Conservation (phyloP, 2,113 vertebrate species). For the Orientallactaga bullata region DNA sequence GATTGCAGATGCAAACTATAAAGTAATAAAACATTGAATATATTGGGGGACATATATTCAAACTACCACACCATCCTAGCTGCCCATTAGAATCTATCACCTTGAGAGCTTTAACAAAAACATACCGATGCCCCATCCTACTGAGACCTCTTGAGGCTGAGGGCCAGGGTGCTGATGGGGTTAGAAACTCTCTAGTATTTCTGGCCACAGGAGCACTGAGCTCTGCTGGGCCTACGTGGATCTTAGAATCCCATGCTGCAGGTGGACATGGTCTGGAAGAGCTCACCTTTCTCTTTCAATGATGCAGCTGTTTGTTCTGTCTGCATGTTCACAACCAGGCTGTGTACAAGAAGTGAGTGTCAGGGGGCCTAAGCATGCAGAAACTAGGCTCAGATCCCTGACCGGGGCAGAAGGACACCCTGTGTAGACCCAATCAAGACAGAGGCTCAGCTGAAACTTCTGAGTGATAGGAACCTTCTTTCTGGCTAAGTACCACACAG, state of each 20-base stretch:
- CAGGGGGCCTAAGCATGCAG: background rate
- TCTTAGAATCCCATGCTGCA: background rate
- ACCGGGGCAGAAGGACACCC: background rate
- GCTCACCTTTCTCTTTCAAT: background rate
- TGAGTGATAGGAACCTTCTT: background rate
- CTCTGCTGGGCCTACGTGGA: too few species aligned
- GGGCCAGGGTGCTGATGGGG: too few species aligned
- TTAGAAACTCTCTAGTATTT: background rate
- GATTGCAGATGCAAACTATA: too few species aligned
- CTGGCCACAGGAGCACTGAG: background rate
- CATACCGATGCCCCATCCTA: too few species aligned
- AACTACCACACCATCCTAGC: background rate
- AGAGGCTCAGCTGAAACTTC: background rate
- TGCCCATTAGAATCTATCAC: background rate
- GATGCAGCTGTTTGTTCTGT: background rate
- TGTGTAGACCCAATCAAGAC: background rate
- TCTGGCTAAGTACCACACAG: slow-evolving; percentile 48
- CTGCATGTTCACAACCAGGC: background rate
- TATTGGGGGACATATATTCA: too few species aligned
- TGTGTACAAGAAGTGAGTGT: background rate
- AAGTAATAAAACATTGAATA: too few species aligned
- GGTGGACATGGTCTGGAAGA: background rate
- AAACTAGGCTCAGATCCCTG: background rate
- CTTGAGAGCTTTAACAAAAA: background rate
- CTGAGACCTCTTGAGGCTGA: background rate